Percentiles rank a stretch among this genome's conserved stretches.
Evolutionary conservation across 2,113 vertebrate species (phyloP).

Genomic region (Halcyon malimbica): DNA sequence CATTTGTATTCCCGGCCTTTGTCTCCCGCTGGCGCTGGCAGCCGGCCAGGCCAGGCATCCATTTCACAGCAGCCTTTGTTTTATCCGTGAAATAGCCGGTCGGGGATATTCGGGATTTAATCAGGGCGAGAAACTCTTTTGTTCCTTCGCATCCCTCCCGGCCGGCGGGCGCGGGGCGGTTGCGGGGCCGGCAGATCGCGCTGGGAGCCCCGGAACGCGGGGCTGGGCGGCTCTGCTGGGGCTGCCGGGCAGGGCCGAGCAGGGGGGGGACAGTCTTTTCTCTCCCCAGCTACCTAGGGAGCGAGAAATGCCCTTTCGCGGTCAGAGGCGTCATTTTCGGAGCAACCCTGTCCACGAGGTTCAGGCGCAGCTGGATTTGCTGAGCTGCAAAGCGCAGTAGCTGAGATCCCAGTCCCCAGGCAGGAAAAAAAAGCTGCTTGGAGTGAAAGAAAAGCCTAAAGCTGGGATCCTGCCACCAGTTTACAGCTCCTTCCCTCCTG

Average conservation of each 20-base stretch:
- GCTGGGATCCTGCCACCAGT: not conserved
- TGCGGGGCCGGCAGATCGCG: not conserved
- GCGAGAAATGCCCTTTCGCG: not conserved
- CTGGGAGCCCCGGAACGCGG: no score
- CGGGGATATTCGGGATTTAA: not conserved
- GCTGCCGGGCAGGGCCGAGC: fast-evolving
- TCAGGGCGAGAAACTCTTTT: not conserved
- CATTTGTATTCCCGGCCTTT: constrained; percentile 66
- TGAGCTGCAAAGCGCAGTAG: fast-evolving
- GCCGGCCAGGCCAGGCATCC: constrained; percentile 63
- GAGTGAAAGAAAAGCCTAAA: not conserved
- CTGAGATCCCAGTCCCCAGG: not conserved
- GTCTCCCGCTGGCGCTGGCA: constrained; percentile 57
- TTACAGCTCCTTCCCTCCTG: not conserved
- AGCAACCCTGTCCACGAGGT: not conserved
- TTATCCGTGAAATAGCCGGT: not conserved
- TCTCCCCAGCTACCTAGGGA: not conserved
- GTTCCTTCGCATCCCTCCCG: not conserved
- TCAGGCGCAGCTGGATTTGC: not conserved
- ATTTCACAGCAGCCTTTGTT: constrained; percentile 67
- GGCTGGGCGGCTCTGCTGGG: not conserved
- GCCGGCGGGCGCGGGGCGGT: not conserved
- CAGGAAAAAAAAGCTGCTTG: not conserved
- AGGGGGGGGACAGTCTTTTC: not conserved
- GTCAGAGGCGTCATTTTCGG: not conserved